phyloP scores from a whole-genome alignment of 1,140 invertebrate genomes.

The Harpegnathos saltator region DNA sequence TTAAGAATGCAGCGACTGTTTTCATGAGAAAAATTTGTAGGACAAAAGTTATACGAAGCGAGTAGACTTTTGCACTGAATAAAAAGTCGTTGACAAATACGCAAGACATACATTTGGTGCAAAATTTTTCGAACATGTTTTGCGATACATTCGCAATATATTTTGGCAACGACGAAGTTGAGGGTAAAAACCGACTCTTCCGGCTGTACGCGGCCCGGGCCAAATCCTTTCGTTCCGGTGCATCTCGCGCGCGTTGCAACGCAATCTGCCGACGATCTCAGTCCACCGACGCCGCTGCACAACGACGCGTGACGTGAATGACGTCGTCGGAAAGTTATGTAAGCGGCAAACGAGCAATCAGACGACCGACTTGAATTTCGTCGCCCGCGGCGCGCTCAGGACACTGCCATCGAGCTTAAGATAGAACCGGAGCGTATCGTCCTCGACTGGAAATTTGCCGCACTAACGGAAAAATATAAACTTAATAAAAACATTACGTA shows the following conservation, averaged over 20 bases:
- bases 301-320: conserved; percentile 20
- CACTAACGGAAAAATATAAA: too few species aligned
- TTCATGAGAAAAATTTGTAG: too few species aligned
- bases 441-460: background rate
- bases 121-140: background rate
- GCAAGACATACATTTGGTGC: background rate
- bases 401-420: background rate
- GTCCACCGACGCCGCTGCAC: background rate
- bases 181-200: background rate
- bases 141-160: background rate
- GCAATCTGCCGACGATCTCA: background rate
- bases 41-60: too few species aligned
- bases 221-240: background rate
- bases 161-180: background rate
- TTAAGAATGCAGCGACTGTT: too few species aligned
- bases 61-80: background rate
- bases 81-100: background rate
- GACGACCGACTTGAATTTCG: conserved; percentile 43
- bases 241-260: background rate
- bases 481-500: too few species aligned
- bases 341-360: conserved; percentile 46
- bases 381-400: background rate
- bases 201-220: background rate
- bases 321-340: conserved; percentile 52
- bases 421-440: background rate